A percentile compares a stretch with the other conserved stretches of the same genome.
Conservation (phyloP, 2,888 invertebrate genomes). For the Cerastis leucographa region DNA sequence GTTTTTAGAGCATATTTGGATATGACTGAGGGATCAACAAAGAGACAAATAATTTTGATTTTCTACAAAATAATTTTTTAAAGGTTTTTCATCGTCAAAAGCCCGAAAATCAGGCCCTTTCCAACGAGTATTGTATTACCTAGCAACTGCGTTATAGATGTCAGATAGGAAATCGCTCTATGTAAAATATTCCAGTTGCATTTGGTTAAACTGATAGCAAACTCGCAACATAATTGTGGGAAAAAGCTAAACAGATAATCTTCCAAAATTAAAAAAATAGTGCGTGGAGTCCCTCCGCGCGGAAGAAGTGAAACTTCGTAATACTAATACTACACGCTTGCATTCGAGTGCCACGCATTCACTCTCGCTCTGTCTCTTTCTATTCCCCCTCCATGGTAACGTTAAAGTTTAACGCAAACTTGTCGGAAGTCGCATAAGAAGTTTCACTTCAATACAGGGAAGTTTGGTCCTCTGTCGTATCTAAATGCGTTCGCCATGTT, state of each 20-base stretch:
- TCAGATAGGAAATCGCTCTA: not conserved
- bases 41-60: not conserved
- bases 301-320: no score
- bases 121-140: not conserved
- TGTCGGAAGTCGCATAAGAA: no score
- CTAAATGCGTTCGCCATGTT: slow-evolving; percentile 31
- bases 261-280: no score
- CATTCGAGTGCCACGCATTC: no score
- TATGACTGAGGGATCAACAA: not conserved
- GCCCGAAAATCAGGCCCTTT: not conserved
- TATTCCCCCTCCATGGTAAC: no score
- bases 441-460: not conserved
- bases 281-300: no score
- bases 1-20: slow-evolving; percentile 39
- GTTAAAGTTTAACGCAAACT: no score
- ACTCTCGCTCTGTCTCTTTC: no score
- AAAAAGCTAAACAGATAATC: not conserved
- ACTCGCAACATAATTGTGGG: not conserved
- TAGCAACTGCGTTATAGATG: not conserved
- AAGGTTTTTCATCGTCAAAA: no score
- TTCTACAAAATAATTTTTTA: not conserved
- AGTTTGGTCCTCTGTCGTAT: slow-evolving; percentile 22
- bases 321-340: no score
- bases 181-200: not conserved
- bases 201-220: not conserved